Evolutionary conservation across 30 jellyfish, hydroid and myxozoan species (phyloP), one percentile per base, ranked within the genome.

Genomic region (Catostylus mosaicus): DNA sequence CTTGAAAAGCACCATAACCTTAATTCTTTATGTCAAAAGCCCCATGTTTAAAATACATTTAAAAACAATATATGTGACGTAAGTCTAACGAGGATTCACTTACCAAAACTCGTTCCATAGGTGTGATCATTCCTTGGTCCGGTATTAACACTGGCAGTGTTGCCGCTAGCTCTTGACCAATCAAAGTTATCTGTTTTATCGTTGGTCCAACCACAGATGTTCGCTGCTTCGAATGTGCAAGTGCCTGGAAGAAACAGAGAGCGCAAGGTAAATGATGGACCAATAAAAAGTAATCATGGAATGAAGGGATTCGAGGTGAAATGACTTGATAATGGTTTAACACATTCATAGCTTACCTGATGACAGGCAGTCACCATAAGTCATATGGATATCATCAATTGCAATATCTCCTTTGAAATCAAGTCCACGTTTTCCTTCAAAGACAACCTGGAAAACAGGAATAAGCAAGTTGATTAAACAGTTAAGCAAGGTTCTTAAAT

Each of bases 51-150:
- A n/a, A n/a, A n/a, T n/a, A n/a, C n/a, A n/a, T n/a, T n/a, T n/a
- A n/a, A n/a, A n/a, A n/a, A n/a, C n/a, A n/a, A n/a, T n/a, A n/a
- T n/a, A n/a, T n/a, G n/a, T n/a, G n/a, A n/a, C n/a, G n/a, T 67
- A 67, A 30, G 9, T 14, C 16, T 8, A 18, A 67, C 9, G 73
- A 8, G 24, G 32, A 8, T 59, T 18, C 3, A 78, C 93, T 31
- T 31, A 94, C 99, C 99, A 23, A 64, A 56, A 32, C 71, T 56
- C 12, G 99, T 94, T 57, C 97, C 97, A 83, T 94, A 94, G 10
- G 99, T 94, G 78, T 94, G 99, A 51, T 94, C 99, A 56, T 37
- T 43, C 66, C 84, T 32, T 47, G 99, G 99, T 27, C 99, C 99
- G 64, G 99, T 94, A 22, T 84, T 76, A 3, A 78, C 72, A 67